Base-by-base conservation (phyloP, 2,113 vertebrate species). In the Proterorhinus semilunaris region DNA sequence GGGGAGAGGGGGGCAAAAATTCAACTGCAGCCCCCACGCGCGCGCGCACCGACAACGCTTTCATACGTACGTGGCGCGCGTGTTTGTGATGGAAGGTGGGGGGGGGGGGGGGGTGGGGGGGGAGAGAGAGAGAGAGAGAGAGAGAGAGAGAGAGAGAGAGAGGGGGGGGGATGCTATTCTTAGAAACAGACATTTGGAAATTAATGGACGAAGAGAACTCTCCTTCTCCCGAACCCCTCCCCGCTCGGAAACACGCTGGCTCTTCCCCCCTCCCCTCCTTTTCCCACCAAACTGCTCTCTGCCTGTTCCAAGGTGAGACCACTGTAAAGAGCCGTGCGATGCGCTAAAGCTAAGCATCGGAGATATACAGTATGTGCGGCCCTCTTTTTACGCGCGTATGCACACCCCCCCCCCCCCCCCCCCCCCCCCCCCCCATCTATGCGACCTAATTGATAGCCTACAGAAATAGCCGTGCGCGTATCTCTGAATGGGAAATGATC, bases 101-200 rank as follows among this genome's bases (percentile, higher is more conserved):
- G 69, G 75, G 67, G 59, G 70, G 21, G 47, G 58, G 67, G 58
- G 70, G 59, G 27, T n/a, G 3, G 27, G 3, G 27, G 27, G 27
- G 4, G 27, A 36, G 1, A 5, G 27, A 36, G 27, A 36, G 2
- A 5, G 27, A 36, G 27, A 36, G 2, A 5, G 27, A 36, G 27
- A 36, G 27, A 36, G 27, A 36, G 27, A 36, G 27, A 36, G 27
- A 36, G 27, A 36, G 27, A 36, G 27, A 36, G 27, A 36, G 27
- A 36, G 27, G 76, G 58, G 78, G 83, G 78, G 80, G 83, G 70
- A 59, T 71, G 82, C 91, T 92, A 92, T 90, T 92, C 83, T 90
- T 91, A 91, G 90, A 81, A 83, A 78, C 87, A 91, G 87, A 91
- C 89, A 88, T 90, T 91, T 91, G 81, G 69, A 90, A 92, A 92